A percentile compares a stretch with the other conserved stretches of the same genome.
phyloP scores from a whole-genome alignment of 2,888 invertebrate genomes.

The Nomada fabriciana region DNA sequence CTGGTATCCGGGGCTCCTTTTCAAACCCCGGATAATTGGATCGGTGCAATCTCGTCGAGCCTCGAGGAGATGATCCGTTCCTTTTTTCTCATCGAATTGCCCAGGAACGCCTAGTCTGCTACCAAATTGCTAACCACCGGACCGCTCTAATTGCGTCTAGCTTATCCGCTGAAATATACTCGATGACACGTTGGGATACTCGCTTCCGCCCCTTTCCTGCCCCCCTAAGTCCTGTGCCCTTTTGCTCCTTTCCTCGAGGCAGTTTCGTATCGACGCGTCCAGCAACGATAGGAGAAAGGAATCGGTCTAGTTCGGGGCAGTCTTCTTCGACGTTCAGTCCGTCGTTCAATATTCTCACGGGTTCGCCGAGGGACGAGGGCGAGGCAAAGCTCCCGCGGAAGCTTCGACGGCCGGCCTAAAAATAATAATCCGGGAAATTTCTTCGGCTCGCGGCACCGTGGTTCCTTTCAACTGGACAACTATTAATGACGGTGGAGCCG shows the following conservation, averaged over 20 bases:
- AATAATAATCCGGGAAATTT: conserved; percentile 41
- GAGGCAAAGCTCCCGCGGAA: conserved; percentile 35
- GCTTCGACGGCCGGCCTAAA: background rate
- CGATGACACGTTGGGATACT: background rate
- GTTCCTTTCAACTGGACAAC: no score
- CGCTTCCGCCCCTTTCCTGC: background rate
- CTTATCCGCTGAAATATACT: background rate
- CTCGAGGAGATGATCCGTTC: conserved; percentile 28
- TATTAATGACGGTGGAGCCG: no score
- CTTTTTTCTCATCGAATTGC: conserved; percentile 17
- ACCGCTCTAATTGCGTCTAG: conserved; percentile 29
- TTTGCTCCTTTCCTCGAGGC: no score
- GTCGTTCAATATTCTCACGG: conserved; percentile 32
- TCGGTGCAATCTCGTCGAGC: conserved; percentile 45
- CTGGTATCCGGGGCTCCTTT: conserved; percentile 19
- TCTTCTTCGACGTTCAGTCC: background rate
- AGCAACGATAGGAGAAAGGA: background rate
- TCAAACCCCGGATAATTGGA: conserved; percentile 46
- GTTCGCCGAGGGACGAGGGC: background rate
- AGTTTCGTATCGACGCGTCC: background rate
- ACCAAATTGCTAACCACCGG: conserved; percentile 26
- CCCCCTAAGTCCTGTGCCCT: background rate
- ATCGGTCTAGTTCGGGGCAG: background rate
- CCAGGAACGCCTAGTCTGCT: conserved; percentile 11
- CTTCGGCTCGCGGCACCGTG: background rate